Evolutionary conservation across 2,113 vertebrate genomes (phyloP), one percentile per base, ranked within the genome.

Genomic region (Vanacampus margaritifer): DNA sequence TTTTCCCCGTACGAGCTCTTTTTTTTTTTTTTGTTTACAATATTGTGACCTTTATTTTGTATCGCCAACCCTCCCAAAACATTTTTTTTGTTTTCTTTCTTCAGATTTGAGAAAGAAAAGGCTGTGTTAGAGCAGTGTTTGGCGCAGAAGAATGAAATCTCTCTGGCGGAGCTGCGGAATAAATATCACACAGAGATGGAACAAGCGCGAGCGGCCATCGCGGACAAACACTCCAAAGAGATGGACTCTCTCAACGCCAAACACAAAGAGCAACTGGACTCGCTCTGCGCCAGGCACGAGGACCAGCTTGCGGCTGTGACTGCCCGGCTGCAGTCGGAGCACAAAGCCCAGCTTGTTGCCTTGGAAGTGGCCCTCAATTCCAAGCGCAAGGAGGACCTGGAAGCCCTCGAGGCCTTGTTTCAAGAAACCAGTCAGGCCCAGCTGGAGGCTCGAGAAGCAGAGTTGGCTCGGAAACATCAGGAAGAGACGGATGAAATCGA

Each of bases 71-170:
- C n/a, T n/a, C n/a, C n/a, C n/a, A n/a, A n/a, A n/a, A n/a, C n/a
- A n/a, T n/a, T n/a, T n/a, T n/a, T n/a, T n/a, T n/a, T n/a, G 65
- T 17, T 76, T 0, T 66, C 0, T 63, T 0, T 60, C 46, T 78
- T 51, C 58, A 98, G 96, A 77, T 93, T 95, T 79, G 79, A 92
- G 53, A 89, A 93, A 51, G 93, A 96, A 48, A 91, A 89, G 64
- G 79, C 84, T 43, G 69, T 61, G 13, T 66, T 93, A 73, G 89
- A 89, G 71, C 84, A 92, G 73, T 79, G 78, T 65, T 89, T 93
- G 24, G 64, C 76, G 1, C 76, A 77, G 6, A 92, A 93, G 39
- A 92, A 89, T 77, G 93, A 94, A 36, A 32, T 71, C n/a, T 82
- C 86, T 72, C 81, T 95, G 21, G 81, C 50, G 50, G 84, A 93